Percentiles rank a stretch among this genome's conserved stretches.
Conservation (phyloP, 2,113 vertebrate genomes). For the Burhinus oedicnemus region DNA sequence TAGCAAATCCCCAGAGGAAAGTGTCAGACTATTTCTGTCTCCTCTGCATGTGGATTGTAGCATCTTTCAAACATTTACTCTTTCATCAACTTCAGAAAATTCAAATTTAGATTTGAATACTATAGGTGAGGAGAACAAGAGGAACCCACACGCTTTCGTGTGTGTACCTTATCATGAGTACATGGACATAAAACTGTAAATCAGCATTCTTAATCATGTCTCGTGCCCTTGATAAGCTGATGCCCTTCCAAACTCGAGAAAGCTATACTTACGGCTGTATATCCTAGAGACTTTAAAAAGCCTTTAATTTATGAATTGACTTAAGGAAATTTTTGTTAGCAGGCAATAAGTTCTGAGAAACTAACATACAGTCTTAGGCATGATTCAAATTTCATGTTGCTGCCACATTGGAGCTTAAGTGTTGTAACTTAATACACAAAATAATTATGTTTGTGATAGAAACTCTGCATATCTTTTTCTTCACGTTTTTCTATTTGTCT, state of each 20-base stretch:
- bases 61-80: background rate
- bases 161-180: background rate
- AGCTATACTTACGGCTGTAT: background rate
- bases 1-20: background rate
- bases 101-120: background rate
- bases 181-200: background rate
- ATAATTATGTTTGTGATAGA: background rate
- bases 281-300: background rate
- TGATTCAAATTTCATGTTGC: background rate
- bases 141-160: accelerated
- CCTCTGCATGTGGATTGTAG: background rate
- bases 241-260: background rate
- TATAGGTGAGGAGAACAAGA: background rate
- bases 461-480: background rate
- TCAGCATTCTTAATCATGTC: background rate
- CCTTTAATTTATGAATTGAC: background rate
- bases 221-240: background rate
- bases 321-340: background rate
- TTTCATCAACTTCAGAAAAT: background rate
- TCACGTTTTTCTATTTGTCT: background rate
- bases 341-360: background rate
- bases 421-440: background rate
- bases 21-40: background rate
- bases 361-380: background rate
- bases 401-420: background rate